Base-by-base conservation (phyloP, 2,797 vertebrate species). In the Echiichthys vipera region DNA sequence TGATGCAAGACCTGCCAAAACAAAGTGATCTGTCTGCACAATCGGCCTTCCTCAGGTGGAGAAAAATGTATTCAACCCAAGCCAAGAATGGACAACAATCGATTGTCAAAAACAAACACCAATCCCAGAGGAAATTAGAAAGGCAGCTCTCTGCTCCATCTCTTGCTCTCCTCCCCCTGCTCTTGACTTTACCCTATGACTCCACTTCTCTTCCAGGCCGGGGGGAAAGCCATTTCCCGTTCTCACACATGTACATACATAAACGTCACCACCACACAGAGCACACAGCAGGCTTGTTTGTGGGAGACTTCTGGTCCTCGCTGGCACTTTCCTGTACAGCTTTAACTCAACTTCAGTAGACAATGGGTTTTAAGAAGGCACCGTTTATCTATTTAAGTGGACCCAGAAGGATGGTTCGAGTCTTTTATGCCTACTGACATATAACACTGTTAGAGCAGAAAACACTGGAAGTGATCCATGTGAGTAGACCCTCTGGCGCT, bases 241-340 rank as follows among this genome's bases (percentile, higher is more conserved):
- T 92, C 90, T 86, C 91, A 90, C 86, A 88, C 73, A 81, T 78
- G 63, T 67, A 81, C 74, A 84, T 72, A 85, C 66, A 78, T 85
- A 82, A 84, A 83, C 64, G 68, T 84, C 83, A 78, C 17, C 25
- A 5, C 54, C 81, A 83, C 53, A 59, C 66, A 66, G 70, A 83
- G 80, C 36, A 67, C 82, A 71, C 84, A 85, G 74, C 70, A 24
- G 78, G 72, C 61, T 64, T 75, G 79, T 84, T 84, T 65, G 79
- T 84, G 76, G 75, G 77, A 83, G 76, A 77, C 77, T 72, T 82
- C 61, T 74, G 62, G 59, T 66, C 24, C 58, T 81, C 20, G 8
- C 58, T 56, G 68, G 49, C 50, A 55, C 76, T 87, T 81, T 83
- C 77, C 72, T 75, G 74, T 66, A 42, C 22, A 47, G 73, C 69